A percentile compares a stretch with the other conserved stretches of the same genome.
Evolutionary conservation across 2,797 vertebrate species (phyloP).

Genomic region (Chromis chromis): DNA sequence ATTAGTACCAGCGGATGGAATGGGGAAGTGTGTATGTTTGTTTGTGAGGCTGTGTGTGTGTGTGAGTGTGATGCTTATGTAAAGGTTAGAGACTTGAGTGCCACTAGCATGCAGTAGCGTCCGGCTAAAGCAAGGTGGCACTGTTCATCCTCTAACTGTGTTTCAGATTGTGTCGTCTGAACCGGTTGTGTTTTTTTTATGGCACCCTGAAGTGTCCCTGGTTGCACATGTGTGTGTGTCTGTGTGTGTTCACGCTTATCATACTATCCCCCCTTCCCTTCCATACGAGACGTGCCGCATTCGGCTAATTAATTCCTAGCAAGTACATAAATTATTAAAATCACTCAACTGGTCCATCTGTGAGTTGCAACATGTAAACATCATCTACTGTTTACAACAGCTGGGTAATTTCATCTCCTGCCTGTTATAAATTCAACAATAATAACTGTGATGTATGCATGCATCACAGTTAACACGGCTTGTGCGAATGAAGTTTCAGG

Average conservation of each 20-base stretch:
- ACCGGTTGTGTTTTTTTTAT: not conserved
- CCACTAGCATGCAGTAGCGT: slow-evolving; percentile 51
- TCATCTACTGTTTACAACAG: slow-evolving; percentile 36
- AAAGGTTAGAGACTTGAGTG: slow-evolving; percentile 34
- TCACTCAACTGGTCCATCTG: slow-evolving; percentile 53
- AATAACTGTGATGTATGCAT: not conserved
- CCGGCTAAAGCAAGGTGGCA: slow-evolving; percentile 77
- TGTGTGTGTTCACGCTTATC: slow-evolving; percentile 1
- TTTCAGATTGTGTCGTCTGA: slow-evolving; percentile 3
- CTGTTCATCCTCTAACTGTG: slow-evolving; percentile 72
- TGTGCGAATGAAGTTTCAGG: not conserved
- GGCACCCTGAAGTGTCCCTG: not conserved
- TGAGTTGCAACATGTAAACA: slow-evolving; percentile 50
- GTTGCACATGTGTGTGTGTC: slow-evolving; percentile 13
- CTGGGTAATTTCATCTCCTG: slow-evolving; percentile 34
- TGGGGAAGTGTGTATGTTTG: slow-evolving; percentile 60
- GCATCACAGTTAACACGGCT: not conserved
- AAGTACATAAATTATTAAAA: slow-evolving; percentile 62
- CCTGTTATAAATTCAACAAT: slow-evolving; percentile 26
- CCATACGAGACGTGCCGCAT: slow-evolving; percentile 30
- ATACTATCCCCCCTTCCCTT: not conserved
- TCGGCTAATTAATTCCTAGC: slow-evolving; percentile 59
- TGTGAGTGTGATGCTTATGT: slow-evolving; percentile 42
- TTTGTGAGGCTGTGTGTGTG: slow-evolving; percentile 41
- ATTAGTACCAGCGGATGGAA: slow-evolving; percentile 70